Percentiles rank a stretch among this genome's conserved stretches.
Evolutionary conservation across 2,113 vertebrate species (phyloP).

Genomic region (Pitta sordida): DNA sequence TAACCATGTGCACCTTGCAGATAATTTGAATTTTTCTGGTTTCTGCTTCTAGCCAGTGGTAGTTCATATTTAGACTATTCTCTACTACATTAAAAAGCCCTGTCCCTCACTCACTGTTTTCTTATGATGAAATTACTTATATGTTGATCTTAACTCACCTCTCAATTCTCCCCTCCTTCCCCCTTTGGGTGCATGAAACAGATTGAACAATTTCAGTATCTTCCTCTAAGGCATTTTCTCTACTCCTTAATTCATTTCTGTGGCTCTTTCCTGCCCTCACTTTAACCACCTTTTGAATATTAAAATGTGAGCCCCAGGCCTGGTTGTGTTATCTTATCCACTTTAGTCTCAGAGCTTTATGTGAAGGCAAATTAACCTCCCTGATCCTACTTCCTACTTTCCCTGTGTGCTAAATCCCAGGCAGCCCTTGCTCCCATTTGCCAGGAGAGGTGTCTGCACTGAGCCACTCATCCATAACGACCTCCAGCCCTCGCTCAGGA

Average conservation of each 20-base stretch:
- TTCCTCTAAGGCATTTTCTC: conserved; percentile 39
- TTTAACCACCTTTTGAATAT: conserved; percentile 64
- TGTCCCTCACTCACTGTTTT: neutral
- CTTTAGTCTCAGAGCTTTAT: conserved; percentile 24
- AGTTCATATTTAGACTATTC: neutral
- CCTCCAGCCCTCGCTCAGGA: neutral
- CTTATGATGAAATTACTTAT: neutral
- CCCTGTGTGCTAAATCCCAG: neutral
- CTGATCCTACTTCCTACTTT: neutral
- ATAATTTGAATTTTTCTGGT: conserved; percentile 64
- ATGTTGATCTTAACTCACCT: neutral
- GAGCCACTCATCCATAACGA: neutral
- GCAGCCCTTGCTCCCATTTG: neutral
- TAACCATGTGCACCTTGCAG: conserved; percentile 14
- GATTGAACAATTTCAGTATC: conserved; percentile 42
- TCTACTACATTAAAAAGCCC: neutral
- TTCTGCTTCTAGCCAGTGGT: conserved; percentile 34
- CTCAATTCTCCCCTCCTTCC: neutral
- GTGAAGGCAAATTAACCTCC: conserved; percentile 44
- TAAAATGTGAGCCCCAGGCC: conserved; percentile 47
- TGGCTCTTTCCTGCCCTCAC: conserved; percentile 40
- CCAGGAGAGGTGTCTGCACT: neutral
- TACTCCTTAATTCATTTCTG: conserved; percentile 54
- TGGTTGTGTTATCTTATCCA: conserved; percentile 50
- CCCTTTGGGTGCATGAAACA: conserved; percentile 25